These are phyloP conservation scores for Onchidella celtica DNA, from an alignment of 2,888 invertebrate species.

Conservation along the genomic window DNA sequence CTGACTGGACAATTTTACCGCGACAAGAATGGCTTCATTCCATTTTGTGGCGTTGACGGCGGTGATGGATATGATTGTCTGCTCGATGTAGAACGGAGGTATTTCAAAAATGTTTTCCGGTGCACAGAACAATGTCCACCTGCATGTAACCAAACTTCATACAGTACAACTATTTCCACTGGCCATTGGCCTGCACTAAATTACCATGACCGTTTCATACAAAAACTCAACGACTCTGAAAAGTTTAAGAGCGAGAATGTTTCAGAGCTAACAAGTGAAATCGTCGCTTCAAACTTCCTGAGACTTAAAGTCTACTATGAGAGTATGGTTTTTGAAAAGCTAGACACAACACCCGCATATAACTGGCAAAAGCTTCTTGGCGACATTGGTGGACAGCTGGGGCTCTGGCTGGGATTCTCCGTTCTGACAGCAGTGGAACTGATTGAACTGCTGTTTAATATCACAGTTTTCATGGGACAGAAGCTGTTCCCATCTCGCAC, in stretches of 20 bases:
- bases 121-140: neutral
- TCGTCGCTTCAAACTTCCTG: too few relatives aligned
- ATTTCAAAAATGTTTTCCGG: neutral
- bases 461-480: neutral
- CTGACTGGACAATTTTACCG: neutral
- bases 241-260: neutral
- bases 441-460: neutral
- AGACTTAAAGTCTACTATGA: conserved; percentile 13
- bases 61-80: neutral
- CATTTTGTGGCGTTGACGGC: neutral
- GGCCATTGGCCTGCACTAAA: neutral
- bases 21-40: too few relatives aligned
- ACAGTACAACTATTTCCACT: neutral
- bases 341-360: conserved; percentile 19
- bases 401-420: conserved; percentile 32
- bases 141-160: neutral
- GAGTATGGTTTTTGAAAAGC: neutral
- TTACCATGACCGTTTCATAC: too few relatives aligned
- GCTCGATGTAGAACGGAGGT: neutral
- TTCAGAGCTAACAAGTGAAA: too few relatives aligned
- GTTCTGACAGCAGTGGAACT: conserved; percentile 14
- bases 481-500: neutral
- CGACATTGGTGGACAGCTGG: conserved; percentile 20
- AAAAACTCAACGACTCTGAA: too few relatives aligned
- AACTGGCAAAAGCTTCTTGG: conserved; percentile 13